Evolutionary conservation across 2,888 invertebrate genomes (phyloP), one percentile per base, ranked within the genome.

Genomic region (Microctonus hyperodae): DNA sequence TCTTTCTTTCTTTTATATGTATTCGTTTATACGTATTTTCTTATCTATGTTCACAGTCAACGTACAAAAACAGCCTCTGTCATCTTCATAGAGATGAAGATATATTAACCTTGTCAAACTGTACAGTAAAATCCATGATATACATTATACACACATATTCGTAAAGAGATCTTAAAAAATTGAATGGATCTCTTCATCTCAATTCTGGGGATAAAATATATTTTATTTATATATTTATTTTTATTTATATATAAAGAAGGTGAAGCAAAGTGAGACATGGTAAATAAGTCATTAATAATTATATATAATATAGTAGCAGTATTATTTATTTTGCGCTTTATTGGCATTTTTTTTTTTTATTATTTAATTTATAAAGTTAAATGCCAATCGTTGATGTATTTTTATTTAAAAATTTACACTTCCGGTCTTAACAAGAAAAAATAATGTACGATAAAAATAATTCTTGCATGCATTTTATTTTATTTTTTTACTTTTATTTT

Each of bases 51-150:
- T 25, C 48, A 40, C 57, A 37, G 57, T 22, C 11, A n/a, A 22
- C 35, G 50, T 73, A 80, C 77, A 79, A 81, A 80, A 81, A 79
- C 77, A 75, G 59, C 73, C 76, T 78, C 79, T 76, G 78, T 80
- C 78, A 76, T 75, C 76, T 73, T 67, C 73, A 70, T 74, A 70
- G 71, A 25, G 37, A 56, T 44, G 23, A 64, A 56, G 56, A 56
- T 31, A 31, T 35, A 56, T 56, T 35, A 56, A 56, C 56, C 20
- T 56, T 44, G 44, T 31, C 56, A 20, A 56, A 56, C 33, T 56
- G 16, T 56, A 56, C 33, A 10, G 22, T 7, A 56, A 6, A 31
- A 16, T 20, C 33, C 70, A 62, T 64, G 1, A 35, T 35, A 44
- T 44, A 16, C n/a, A 40, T 40, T 20, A 16, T 9, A n/a, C 16